Evolutionary conservation across 2,797 vertebrate species (phyloP), one percentile per base, ranked within the genome.

Genomic region (Tadarida brasiliensis): DNA sequence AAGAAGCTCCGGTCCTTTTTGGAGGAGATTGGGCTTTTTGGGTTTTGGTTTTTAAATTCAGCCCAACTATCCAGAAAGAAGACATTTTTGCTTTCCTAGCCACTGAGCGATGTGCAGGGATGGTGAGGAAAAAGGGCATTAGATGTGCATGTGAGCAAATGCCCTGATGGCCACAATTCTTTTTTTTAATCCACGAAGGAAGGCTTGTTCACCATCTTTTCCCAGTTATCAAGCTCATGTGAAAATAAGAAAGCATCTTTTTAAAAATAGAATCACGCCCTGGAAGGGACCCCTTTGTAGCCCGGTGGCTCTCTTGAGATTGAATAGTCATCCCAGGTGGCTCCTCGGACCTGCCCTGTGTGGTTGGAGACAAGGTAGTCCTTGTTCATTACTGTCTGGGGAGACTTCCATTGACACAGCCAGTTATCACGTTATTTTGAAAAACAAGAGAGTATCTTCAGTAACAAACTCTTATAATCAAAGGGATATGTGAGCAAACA

Each of bases 401-500:
- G 49, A 81, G 56, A 78, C 8, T 28, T 77, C 74, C 5, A 9
- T 33, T 1, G 57, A 35, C 15, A 30, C 81, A 28, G 67, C 65
- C 22, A 22, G 54, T 63, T 20, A 17, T 44, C 26, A 33, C 8
- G 1, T 49, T 61, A 61, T 63, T 93, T 47, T 35, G 30, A 86
- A 85, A 92, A 78, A 85, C 20, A 44, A 49, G 76, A 63, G 49
- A 63, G n/a, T 0, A 16, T n/a, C 73, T 70, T 47, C 2, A 35
- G 12, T 65, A 11, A 84, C 9, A 51, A 85, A 61, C 59, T 81
- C 57, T 74, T 35, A 56, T 1, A 71, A 35, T 49, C 68, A 47
- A 68, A 86, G 81, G 88, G 33, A 35, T 68, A 61, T 93, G 47
- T 30, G 47, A 84, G 47, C 44, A 92, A 92, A 89, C 17, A 7